Evolutionary conservation across 23 tunicate genomes (phyloP).

Genomic region (Styela clava): DNA sequence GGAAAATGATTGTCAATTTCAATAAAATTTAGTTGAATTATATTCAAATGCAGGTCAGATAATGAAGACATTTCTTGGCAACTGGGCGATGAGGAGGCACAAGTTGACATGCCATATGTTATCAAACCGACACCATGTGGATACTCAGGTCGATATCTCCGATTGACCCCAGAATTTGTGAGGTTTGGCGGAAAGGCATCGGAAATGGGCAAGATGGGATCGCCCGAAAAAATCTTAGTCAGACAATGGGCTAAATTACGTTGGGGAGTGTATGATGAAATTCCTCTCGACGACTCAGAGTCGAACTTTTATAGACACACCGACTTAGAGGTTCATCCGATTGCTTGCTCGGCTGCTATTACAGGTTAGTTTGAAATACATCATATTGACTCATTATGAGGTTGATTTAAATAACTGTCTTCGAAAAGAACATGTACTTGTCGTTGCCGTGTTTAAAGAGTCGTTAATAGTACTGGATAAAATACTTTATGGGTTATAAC

Average conservation of each 20-base stretch:
- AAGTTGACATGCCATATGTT: slow-evolving; percentile 66
- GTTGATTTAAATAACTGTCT: neutral
- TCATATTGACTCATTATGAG: neutral
- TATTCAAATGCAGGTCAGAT: neutral
- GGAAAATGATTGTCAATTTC: neutral
- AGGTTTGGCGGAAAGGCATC: slow-evolving; percentile 34
- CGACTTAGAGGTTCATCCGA: slow-evolving; percentile 43
- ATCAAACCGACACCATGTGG: slow-evolving; percentile 95
- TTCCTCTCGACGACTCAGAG: slow-evolving; percentile 28
- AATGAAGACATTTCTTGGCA: slow-evolving; percentile 39
- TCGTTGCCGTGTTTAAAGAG: neutral
- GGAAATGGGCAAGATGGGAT: slow-evolving; percentile 32
- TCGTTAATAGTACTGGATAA: neutral
- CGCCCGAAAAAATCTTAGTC: slow-evolving; percentile 53
- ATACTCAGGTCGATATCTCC: slow-evolving; percentile 61
- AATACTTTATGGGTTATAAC: neutral
- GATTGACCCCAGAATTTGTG: slow-evolving; percentile 82
- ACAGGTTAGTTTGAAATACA: slow-evolving; percentile 46
- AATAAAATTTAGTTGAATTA: neutral
- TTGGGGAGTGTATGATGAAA: slow-evolving; percentile 94
- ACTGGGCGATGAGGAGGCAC: slow-evolving; percentile 47
- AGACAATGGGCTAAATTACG: slow-evolving; percentile 91
- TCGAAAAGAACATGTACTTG: too few species aligned
- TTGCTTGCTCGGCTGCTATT: slow-evolving; percentile 64
- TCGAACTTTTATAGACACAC: slow-evolving; percentile 53